Base-by-base conservation (phyloP, 1,140 invertebrate species). In the Hypothenemus hampei region DNA sequence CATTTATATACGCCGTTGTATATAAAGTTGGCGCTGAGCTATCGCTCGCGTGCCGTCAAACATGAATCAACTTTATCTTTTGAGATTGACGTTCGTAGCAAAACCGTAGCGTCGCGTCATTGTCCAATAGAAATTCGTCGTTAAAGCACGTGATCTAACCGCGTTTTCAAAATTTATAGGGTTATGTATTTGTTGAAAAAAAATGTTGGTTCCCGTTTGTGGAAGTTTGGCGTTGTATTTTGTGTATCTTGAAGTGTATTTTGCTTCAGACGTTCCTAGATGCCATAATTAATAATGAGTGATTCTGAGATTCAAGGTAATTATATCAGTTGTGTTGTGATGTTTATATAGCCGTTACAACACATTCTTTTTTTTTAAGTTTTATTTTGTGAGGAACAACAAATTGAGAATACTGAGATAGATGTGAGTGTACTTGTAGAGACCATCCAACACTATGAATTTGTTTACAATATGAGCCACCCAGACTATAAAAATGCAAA, bases 401-500 rank as follows among this genome's bases (percentile, higher is more conserved):
- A 37, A 37, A 21, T 16, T 22, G 40, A 43, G 11, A 43, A 18
- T 21, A 23, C n/a, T n/a, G n/a, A 20, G 8, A 20, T 43, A 21
- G 40, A 43, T 43, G 40, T 43, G 40, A 33, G 47, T 10, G 16
- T 49, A 6, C 35, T 49, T 7, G 10, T 49, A 19, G 47, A 49
- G 20, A 22, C 19, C 8, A 49, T 49, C 19, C 31, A 49, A 22
- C 10, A 19, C 10, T 49, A 37, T 49, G 47, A 49, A 37, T 49
- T 37, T 37, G 13, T 49, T 11, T 49, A 36, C 19, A 31, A 49
- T 2, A 36, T 36, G 5, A 24, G 8, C 6, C 23, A 49, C 31
- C 15, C 15, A 19, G 46, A 49, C 20, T 49, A 36, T 16, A 49
- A 49, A 49, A 49, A 49, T 36, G 18, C 18, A 8, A 49, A 36